Evolutionary conservation across 2,797 vertebrate species (phyloP).

Genomic region (Scomberomorus guttatus): DNA sequence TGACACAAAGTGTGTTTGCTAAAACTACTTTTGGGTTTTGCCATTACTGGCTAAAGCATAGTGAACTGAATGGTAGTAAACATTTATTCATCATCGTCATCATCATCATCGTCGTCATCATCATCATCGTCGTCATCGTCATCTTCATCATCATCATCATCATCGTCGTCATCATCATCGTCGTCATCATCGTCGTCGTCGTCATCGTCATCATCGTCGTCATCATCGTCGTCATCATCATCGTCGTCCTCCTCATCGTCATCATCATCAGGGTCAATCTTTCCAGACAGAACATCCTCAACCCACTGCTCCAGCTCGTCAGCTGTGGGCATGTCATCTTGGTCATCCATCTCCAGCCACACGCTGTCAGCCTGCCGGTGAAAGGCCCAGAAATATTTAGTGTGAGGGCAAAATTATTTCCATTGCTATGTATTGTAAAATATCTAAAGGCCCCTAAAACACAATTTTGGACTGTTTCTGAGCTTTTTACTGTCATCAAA

Average conservation of each 20-base stretch:
- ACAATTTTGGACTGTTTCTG: too few relatives aligned
- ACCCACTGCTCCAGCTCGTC: conserved; percentile 93
- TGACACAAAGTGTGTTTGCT: conserved; percentile 37
- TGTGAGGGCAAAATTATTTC: not conserved
- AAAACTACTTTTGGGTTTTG: conserved; percentile 46
- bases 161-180: conserved; percentile 55
- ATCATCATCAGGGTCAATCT: conserved; percentile 90
- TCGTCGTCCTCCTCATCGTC: conserved; percentile 62
- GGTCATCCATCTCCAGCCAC: conserved; percentile 94
- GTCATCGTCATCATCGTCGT: conserved; percentile 66
- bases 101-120: conserved; percentile 57
- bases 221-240: conserved; percentile 50
- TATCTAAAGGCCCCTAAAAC: too few relatives aligned
- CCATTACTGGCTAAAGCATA: conserved; percentile 31
- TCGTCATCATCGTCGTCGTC: conserved; percentile 62
- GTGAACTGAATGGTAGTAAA: conserved; percentile 29
- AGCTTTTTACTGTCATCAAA: too few relatives aligned
- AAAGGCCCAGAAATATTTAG: not conserved
- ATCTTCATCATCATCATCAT: conserved; percentile 60
- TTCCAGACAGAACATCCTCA: conserved; percentile 90
- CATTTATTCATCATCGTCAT: conserved; percentile 76
- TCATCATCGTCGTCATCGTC: conserved; percentile 66
- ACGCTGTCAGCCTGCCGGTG: conserved; percentile 91
- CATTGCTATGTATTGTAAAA: too few relatives aligned
- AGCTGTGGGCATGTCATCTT: conserved; percentile 90